Percentiles rank a stretch among this genome's conserved stretches.
phyloP scores from a whole-genome alignment of 2,888 invertebrate species.

The Phengaris alcon region DNA sequence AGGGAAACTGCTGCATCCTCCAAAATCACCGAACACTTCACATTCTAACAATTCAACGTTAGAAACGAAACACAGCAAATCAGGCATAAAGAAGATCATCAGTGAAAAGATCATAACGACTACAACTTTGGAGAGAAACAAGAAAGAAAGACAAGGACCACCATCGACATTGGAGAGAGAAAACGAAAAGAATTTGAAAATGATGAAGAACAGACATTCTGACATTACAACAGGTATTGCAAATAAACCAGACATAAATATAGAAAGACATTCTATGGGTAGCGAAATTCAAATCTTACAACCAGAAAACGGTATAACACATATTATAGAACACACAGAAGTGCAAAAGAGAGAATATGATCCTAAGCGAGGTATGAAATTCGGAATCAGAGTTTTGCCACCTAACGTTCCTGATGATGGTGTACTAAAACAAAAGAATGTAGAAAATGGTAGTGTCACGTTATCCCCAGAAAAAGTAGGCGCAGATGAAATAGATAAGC shows the following conservation, averaged over 20 bases:
- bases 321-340: slow-evolving; percentile 67
- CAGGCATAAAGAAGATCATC: slow-evolving; percentile 73
- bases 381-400: slow-evolving; percentile 84
- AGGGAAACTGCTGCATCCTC: slow-evolving; percentile 67
- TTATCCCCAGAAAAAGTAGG: slow-evolving; percentile 55
- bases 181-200: slow-evolving; percentile 71
- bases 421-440: slow-evolving; percentile 65
- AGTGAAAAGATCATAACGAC: slow-evolving; percentile 71
- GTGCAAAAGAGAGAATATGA: slow-evolving; percentile 78
- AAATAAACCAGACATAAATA: slow-evolving; percentile 66
- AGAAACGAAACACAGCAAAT: slow-evolving; percentile 69
- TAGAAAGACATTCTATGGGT: slow-evolving; percentile 62
- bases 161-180: slow-evolving; percentile 71
- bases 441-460: slow-evolving; percentile 63
- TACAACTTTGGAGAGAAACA: slow-evolving; percentile 69
- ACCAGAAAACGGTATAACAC: slow-evolving; percentile 63
- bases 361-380: slow-evolving; percentile 81
- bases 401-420: slow-evolving; percentile 77
- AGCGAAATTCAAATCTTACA: slow-evolving; percentile 66
- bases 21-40: slow-evolving; percentile 66
- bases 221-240: slow-evolving; percentile 54
- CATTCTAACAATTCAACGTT: slow-evolving; percentile 73
- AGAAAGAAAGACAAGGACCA: slow-evolving; percentile 67
- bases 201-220: slow-evolving; percentile 61
- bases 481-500: slow-evolving; percentile 66